Base-by-base conservation (phyloP, 1,140 invertebrate genomes). In the Uloborus diversus region DNA sequence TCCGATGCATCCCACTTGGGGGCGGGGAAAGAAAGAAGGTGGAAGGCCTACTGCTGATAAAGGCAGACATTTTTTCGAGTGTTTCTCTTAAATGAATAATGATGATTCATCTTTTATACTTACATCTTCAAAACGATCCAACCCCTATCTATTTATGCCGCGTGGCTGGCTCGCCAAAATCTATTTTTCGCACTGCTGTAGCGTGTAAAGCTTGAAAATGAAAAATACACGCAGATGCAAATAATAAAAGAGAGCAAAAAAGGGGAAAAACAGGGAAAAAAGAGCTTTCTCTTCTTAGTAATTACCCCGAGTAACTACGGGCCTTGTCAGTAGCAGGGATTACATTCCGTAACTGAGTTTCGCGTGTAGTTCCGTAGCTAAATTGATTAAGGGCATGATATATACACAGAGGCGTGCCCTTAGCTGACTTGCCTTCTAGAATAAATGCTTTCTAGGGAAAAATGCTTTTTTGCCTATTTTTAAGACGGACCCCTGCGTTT, bases 31-130 rank as follows among this genome's bases (percentile, higher is more conserved):
- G 17, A 42, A 42, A 42, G 17, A n/a, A 56, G 51, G 27, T 51
- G 35, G 35, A 25, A 13, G 20, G 30, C 65, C 17, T 53, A 35
- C 14, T 32, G 59, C 70, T 70, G 68, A 75, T 75, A 75, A 75
- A 75, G 57, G 70, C 57, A 64, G 57, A 75, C 17, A 23, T 71
- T 42, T 59, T 28, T 61, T 13, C 35, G 5, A 28, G 62, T 61
- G 20, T 9, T 73, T 11, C 53, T 25, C 57, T 64, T 76, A 76
- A 76, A 76, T 76, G 73, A 76, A 76, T 76, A 76, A 76, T 76
- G 73, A 76, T 76, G 73, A 76, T 56, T 76, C 73, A 66, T 76
- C 61, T 65, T 76, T 76, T 65, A 73, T 73, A 73, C 70, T 62
- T 75, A 75, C 70, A 75, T 47, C 47, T 70, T 37, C 37, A 75